Percentiles rank a stretch among this genome's conserved stretches.
phyloP scores from a whole-genome alignment of 2,888 invertebrate species.

The Seira ritae region DNA sequence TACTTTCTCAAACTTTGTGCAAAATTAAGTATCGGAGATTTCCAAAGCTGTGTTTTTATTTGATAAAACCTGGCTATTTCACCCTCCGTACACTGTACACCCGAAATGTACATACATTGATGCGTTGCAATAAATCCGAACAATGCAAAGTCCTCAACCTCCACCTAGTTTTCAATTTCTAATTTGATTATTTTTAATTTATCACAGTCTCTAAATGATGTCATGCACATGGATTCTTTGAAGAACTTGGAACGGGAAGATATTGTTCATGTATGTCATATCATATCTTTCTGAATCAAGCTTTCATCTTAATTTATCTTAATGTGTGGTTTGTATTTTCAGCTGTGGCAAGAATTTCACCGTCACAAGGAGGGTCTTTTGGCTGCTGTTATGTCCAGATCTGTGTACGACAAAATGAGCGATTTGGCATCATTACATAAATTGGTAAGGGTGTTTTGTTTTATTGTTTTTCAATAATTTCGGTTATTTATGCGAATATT shows the following conservation, averaged over 20 bases:
- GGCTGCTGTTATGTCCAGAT: constrained; percentile 83
- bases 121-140: no score
- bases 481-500: no score
- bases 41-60: no score
- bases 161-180: no score
- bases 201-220: constrained; percentile 79
- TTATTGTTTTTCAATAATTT: no score
- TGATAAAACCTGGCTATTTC: no score
- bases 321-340: constrained; percentile 53
- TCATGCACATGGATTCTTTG: constrained; percentile 87
- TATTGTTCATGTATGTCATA: constrained; percentile 77
- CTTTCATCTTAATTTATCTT: constrained; percentile 16
- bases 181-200: constrained; percentile 2
- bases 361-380: constrained; percentile 84
- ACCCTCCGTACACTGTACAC: no score
- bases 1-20: no score
- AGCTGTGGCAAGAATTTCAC: constrained; percentile 89
- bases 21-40: no score
- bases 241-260: constrained; percentile 83
- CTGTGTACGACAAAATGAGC: constrained; percentile 80
- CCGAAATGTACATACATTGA: no score
- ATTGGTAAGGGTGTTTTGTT: constrained; percentile 75
- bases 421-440: constrained; percentile 80
- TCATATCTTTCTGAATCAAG: not conserved
- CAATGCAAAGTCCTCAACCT: no score